Base-by-base conservation (phyloP, 2,797 vertebrate genomes). In the Galaxias olidus region DNA sequence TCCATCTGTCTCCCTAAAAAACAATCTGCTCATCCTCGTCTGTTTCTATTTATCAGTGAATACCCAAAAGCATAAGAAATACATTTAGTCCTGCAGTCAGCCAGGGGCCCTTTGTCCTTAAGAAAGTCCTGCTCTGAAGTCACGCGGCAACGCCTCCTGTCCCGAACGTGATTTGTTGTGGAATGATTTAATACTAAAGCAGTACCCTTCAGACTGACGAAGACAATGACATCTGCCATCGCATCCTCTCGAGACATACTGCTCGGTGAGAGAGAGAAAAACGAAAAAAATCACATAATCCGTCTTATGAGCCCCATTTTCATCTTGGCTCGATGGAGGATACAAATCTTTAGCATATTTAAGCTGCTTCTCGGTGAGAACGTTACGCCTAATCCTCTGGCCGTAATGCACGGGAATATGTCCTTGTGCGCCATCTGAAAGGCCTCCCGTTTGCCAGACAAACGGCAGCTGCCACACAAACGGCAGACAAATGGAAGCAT, bases 311-410 rank as follows among this genome's bases (percentile, higher is more conserved):
- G 81, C 80, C 77, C 68, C 69, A 59, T 74, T 46, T 84, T 85
- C 77, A 62, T 87, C 83, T 72, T 56, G 63, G n/a, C 67, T 54
- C 70, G 51, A 76, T 61, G 70, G 72, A 17, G 61, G 76, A 63
- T 70, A 75, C 76, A 71, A 72, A 73, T 86, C 81, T 86, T 83
- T 83, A 80, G 74, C 83, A 85, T 86, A 86, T 88, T 83, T 81
- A 83, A 84, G 80, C 80, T 61, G 81, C 86, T 87, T 80, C 77
- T 85, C 76, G 64, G 76, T 59, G 63, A 76, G 79, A 77, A 79
- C 72, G 74, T 79, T 50, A 9, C 12, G n/a, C 44, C 58, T 81
- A 83, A 85, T 87, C 81, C 80, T 70, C 15, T 60, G 61, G 74
- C 78, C 72, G 74, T 73, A 55, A 69, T 78, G 69, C 49, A 47